Evolutionary conservation across 2,797 vertebrate genomes (phyloP).

Genomic region (Hoplostethus atlanticus): DNA sequence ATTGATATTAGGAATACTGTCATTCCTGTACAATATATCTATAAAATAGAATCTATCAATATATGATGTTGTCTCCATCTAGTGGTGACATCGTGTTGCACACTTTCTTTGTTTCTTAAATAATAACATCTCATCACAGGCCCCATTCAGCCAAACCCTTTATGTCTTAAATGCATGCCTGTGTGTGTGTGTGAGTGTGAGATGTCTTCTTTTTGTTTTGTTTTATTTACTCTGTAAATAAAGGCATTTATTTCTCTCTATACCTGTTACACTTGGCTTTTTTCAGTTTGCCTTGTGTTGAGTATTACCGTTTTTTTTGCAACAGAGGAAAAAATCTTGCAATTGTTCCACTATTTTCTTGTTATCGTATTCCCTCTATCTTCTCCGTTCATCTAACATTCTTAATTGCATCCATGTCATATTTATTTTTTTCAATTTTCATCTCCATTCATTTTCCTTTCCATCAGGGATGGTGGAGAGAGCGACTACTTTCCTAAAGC

Average conservation of each 20-base stretch:
- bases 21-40: background rate
- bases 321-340: slow-evolving; percentile 11
- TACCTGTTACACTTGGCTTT: too few relatives aligned
- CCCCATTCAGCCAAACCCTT: background rate
- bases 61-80: slow-evolving; percentile 55
- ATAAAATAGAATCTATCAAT: background rate
- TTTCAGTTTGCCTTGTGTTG: too few relatives aligned
- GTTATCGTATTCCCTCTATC: slow-evolving; percentile 39
- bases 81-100: slow-evolving; percentile 45
- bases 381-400: slow-evolving; percentile 60
- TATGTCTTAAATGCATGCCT: too few relatives aligned
- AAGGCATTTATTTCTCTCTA: too few relatives aligned
- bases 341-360: background rate
- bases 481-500: slow-evolving; percentile 92
- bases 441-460: slow-evolving; percentile 86
- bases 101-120: background rate
- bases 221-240: background rate
- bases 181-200: too few relatives aligned
- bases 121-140: background rate
- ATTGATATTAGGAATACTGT: background rate
- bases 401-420: slow-evolving; percentile 65
- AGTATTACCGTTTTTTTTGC: background rate
- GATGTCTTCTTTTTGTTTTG: too few relatives aligned
- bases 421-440: slow-evolving; percentile 71
- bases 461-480: slow-evolving; percentile 92